Evolutionary conservation across 2,797 vertebrate species (phyloP).

Genomic region (Enoplosus armatus): DNA sequence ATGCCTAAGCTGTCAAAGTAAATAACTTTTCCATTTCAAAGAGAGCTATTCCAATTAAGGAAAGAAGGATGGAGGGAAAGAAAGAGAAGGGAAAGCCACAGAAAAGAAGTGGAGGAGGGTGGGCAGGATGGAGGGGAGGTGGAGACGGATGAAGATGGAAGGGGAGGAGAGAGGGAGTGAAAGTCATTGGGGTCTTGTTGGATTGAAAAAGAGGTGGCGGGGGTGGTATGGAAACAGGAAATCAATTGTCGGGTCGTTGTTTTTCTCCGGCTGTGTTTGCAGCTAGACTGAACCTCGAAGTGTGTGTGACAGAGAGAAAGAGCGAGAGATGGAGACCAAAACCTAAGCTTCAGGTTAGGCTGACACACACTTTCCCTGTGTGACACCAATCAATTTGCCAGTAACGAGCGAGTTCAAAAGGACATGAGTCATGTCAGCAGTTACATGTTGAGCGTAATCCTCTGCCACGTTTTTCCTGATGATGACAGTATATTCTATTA

Average conservation of each 20-base stretch:
- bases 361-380: constrained; percentile 5
- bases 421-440: constrained; percentile 1
- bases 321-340: constrained; percentile 4
- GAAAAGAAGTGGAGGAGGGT: constrained; percentile 66
- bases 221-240: constrained; percentile 78
- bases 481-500: background rate
- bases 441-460: background rate
- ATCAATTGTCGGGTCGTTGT: constrained; percentile 76
- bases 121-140: constrained; percentile 59
- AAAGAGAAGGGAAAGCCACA: constrained; percentile 64
- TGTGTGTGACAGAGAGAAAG: constrained; percentile 7
- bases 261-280: constrained; percentile 70
- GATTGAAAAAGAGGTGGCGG: constrained; percentile 62
- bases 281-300: constrained; percentile 40
- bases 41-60: constrained; percentile 76
- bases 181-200: constrained; percentile 83
- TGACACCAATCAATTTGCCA: constrained; percentile 45
- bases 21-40: constrained; percentile 82
- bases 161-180: constrained; percentile 63
- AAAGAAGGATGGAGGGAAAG: constrained; percentile 60
- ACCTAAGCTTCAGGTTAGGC: background rate
- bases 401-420: constrained; percentile 19
- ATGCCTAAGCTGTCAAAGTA: constrained; percentile 77
- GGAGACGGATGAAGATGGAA: constrained; percentile 51
- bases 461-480: background rate